These are phyloP conservation scores for Rostratula benghalensis DNA, from an alignment of 2,113 vertebrate species.

Conservation along the genomic window DNA sequence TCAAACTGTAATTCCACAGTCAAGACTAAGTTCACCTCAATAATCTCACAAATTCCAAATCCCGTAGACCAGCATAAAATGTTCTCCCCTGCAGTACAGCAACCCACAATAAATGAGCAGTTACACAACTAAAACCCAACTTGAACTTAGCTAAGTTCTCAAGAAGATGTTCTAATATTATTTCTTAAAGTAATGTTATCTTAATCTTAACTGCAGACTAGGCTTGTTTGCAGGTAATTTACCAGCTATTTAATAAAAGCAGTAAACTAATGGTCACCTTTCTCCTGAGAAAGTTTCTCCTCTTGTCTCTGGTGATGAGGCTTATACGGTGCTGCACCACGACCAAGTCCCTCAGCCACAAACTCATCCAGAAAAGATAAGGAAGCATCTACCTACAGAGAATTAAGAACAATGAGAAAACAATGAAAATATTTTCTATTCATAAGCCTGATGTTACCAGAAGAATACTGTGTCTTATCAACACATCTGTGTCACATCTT, in stretches of 20 bases:
- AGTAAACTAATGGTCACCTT: conserved; percentile 78
- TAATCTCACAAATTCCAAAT: background rate
- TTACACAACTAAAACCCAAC: background rate
- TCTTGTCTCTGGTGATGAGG: conserved; percentile 94
- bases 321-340: conserved; percentile 91
- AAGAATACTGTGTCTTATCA: background rate
- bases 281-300: conserved; percentile 86
- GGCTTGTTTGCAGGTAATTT: background rate
- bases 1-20: background rate
- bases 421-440: background rate
- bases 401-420: background rate
- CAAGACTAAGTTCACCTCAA: background rate
- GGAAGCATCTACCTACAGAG: conserved; percentile 90
- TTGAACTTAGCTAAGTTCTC: background rate
- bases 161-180: background rate
- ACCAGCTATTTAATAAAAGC: background rate
- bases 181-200: too few relatives aligned
- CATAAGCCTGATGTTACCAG: background rate
- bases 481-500: background rate
- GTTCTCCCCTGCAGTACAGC: background rate
- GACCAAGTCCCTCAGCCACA: conserved; percentile 89
- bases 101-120: background rate
- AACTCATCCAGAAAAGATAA: conserved; percentile 95
- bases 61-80: background rate
- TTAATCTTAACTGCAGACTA: background rate